Percentiles rank a stretch among this genome's conserved stretches.
Evolutionary conservation across 2,113 vertebrate species (phyloP).

Genomic region (Percopsis transmontana): DNA sequence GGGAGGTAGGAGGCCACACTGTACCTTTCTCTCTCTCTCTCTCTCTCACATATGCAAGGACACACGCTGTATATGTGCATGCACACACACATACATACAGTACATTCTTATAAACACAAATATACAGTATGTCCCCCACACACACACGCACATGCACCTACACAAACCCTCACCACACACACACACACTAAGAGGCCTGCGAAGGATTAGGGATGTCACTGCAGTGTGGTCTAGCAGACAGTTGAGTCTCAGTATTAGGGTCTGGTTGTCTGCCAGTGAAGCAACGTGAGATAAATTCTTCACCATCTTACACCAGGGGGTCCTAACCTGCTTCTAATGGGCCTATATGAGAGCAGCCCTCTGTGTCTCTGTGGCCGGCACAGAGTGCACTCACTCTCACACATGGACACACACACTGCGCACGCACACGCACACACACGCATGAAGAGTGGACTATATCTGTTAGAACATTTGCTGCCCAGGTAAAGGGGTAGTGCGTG

Average conservation of each 20-base stretch:
- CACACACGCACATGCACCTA: neutral
- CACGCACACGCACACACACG: slow-evolving; percentile 10
- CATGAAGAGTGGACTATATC: neutral
- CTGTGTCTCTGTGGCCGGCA: slow-evolving; percentile 30
- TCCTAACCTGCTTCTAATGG: slow-evolving; percentile 61
- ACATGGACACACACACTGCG: slow-evolving; percentile 12
- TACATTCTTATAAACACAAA: too few relatives aligned
- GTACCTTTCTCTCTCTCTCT: neutral
- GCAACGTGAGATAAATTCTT: slow-evolving; percentile 74
- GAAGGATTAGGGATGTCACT: slow-evolving; percentile 59
- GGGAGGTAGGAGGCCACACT: slow-evolving; percentile 13
- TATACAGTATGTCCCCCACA: slow-evolving; percentile 3
- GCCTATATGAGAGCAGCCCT: slow-evolving; percentile 50
- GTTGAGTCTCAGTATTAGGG: slow-evolving; percentile 59
- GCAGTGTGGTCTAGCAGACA: slow-evolving; percentile 42
- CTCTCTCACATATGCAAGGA: too few relatives aligned
- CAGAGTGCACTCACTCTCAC: slow-evolving; percentile 36
- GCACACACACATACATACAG: slow-evolving; percentile 9
- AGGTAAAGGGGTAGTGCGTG: too few relatives aligned
- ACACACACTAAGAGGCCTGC: slow-evolving; percentile 18
- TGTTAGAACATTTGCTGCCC: too few relatives aligned
- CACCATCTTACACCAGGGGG: slow-evolving; percentile 66
- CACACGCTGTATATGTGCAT: slow-evolving; percentile 20
- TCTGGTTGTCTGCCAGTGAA: slow-evolving; percentile 63
- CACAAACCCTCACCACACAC: neutral